A percentile compares a stretch with the other conserved stretches of the same genome.
Evolutionary conservation across 2,113 vertebrate genomes (phyloP).

Genomic region (Oceanites oceanicus): DNA sequence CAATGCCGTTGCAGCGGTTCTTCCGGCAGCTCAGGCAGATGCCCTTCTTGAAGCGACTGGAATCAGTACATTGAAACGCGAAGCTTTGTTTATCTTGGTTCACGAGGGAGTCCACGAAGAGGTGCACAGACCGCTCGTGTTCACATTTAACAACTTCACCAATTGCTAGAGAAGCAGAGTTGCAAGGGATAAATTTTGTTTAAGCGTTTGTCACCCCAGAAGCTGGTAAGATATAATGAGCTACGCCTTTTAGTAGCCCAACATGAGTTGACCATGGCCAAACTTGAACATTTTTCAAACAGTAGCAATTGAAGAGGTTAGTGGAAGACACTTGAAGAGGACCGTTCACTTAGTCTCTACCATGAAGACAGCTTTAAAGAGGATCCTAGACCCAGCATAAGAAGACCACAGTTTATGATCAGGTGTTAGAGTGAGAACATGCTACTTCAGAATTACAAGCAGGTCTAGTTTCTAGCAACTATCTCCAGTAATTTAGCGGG

Average conservation of each 20-base stretch:
- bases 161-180: slow-evolving; percentile 74
- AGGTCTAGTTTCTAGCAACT: neutral
- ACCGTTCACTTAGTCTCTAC: neutral
- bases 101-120: slow-evolving; percentile 95
- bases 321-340: neutral
- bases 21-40: slow-evolving; percentile 98
- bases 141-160: slow-evolving; percentile 89
- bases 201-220: neutral
- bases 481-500: neutral
- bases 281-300: neutral
- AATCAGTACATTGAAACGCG: slow-evolving; percentile 88
- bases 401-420: neutral
- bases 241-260: neutral
- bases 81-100: slow-evolving; percentile 91
- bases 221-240: neutral
- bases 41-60: slow-evolving; percentile 92
- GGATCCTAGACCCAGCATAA: neutral
- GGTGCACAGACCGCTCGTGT: slow-evolving; percentile 89
- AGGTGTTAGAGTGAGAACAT: neutral
- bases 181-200: neutral
- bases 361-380: neutral
- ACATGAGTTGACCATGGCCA: accelerated
- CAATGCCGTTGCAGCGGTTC: slow-evolving; percentile 91
- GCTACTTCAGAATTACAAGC: neutral
- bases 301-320: neutral